Evolutionary conservation across 2,888 invertebrate species (phyloP).

Genomic region (Drosophila rubida): DNA sequence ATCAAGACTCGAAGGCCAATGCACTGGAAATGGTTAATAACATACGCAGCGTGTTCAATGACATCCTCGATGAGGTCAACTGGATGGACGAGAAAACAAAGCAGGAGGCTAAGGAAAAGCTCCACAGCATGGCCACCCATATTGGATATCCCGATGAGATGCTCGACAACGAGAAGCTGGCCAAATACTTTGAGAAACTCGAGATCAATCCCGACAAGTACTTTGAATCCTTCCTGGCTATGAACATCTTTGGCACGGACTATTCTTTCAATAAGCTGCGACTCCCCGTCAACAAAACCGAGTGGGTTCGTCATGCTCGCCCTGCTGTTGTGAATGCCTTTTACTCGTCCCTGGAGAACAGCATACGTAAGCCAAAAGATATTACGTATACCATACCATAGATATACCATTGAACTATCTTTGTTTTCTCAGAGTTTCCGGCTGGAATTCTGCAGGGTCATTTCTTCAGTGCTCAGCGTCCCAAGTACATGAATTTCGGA

Average conservation of each 20-base stretch:
- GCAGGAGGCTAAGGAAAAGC: conserved; percentile 91
- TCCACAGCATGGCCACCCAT: conserved; percentile 93
- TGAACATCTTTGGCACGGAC: conserved; percentile 92
- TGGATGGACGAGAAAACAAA: conserved; percentile 97
- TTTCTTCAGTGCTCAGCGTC: conserved; percentile 95
- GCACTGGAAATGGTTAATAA: conserved; percentile 95
- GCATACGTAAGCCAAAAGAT: conserved; percentile 90
- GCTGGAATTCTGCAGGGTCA: conserved; percentile 96
- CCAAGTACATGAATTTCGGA: conserved; percentile 96
- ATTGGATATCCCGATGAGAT: conserved; percentile 97
- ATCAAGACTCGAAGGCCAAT: conserved; percentile 92
- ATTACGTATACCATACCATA: neutral
- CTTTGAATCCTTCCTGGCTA: conserved; percentile 90
- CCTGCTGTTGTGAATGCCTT: conserved; percentile 95
- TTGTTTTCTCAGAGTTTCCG: conserved; percentile 90
- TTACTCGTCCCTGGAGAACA: conserved; percentile 94
- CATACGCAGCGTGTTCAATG: conserved; percentile 92
- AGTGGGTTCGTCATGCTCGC: conserved; percentile 93
- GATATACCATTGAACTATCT: neutral
- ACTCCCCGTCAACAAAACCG: conserved; percentile 92
- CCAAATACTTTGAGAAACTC: conserved; percentile 91
- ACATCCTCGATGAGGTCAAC: conserved; percentile 91
- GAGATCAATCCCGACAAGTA: conserved; percentile 90
- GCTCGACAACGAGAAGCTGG: conserved; percentile 91
- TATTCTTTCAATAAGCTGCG: conserved; percentile 91